A percentile compares a stretch with the other conserved stretches of the same genome.
Evolutionary conservation across 2,888 invertebrate species (phyloP).

Genomic region (Oligia strigilis): DNA sequence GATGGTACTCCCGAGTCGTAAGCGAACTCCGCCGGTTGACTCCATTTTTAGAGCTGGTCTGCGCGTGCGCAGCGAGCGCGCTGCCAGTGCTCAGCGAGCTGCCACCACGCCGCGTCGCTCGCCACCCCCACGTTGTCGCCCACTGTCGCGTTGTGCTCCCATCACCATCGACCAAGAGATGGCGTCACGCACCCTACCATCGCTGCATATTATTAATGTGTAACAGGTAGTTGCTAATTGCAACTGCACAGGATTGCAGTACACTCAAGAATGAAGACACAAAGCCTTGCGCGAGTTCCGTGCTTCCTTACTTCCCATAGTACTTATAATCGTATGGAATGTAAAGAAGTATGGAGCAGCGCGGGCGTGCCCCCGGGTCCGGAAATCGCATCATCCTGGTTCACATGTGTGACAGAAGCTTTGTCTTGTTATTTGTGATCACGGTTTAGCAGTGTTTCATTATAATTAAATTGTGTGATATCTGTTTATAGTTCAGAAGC

Average conservation of each 20-base stretch:
- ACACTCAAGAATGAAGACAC: constrained; percentile 78
- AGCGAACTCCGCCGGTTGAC: constrained; percentile 89
- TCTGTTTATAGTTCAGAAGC: constrained; percentile 54
- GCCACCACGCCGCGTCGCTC: constrained; percentile 88
- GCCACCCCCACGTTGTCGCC: constrained; percentile 78
- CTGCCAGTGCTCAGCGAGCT: constrained; percentile 88
- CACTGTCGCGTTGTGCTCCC: constrained; percentile 71
- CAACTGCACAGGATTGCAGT: constrained; percentile 65
- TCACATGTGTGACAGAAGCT: constrained; percentile 75
- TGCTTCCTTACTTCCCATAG: constrained; percentile 99
- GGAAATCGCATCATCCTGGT: constrained; percentile 74
- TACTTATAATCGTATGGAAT: constrained; percentile 96
- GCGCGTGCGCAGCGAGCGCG: constrained; percentile 88
- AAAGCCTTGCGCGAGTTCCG: constrained; percentile 94
- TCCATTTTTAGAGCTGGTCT: constrained; percentile 91
- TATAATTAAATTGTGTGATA: constrained; percentile 67
- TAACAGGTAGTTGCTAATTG: constrained; percentile 67
- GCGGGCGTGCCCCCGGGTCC: constrained; percentile 85
- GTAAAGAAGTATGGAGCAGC: constrained; percentile 99
- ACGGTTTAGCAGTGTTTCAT: constrained; percentile 70
- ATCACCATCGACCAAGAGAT: constrained; percentile 73
- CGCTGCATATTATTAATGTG: constrained; percentile 53
- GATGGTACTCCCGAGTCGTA: constrained; percentile 89
- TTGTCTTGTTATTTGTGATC: constrained; percentile 71
- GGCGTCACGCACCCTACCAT: constrained; percentile 72